Evolutionary conservation across 1,140 invertebrate genomes (phyloP), one percentile per base, ranked within the genome.

Genomic region (Neotoxoptera formosana): DNA sequence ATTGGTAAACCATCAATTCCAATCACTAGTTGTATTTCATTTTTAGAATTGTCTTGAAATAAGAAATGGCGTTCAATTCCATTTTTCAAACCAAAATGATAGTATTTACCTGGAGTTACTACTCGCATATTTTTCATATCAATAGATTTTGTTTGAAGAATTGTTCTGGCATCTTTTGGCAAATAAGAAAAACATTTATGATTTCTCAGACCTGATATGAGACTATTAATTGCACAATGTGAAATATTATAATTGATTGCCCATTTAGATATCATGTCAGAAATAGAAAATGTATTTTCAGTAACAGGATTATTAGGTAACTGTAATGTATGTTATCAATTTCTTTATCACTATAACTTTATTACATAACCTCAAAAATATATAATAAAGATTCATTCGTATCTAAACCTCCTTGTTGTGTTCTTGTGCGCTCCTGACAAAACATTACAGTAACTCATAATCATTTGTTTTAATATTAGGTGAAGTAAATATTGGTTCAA

Each of bases 51-150:
- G 20, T 34, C 34, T 36, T 83, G 36, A 23, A 41, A 41, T 83
- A 36, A 83, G 20, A 95, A 41, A 83, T 83, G 17, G 6, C 34
- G 81, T 83, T 83, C 36, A 86, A 86, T 86, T 23, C 23, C 83
- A 30, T 86, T 86, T 45, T 41, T 86, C 25, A 86, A 45, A 25
- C 83, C 83, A 36, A 84, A 84, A 84, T 84, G 81, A 84, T 84
- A 84, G 21, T 84, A 84, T 84, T 41, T 36, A 20, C 83, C 41
- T 25, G 83, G 83, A 45, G 41, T 86, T 8, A 86, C 23, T 45
- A 45, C 7, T 25, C 83, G 36, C 41, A 47, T 30, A 86, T 86
- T 86, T 25, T 7, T 84, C 20, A 8, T 45, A 84, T 84, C 14
- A 84, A 41, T 45, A 23, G 41, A 84, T 41, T 45, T 84, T 45